Evolutionary conservation across 2,888 invertebrate genomes (phyloP).

Genomic region (Zygothrica quintamaculata): DNA sequence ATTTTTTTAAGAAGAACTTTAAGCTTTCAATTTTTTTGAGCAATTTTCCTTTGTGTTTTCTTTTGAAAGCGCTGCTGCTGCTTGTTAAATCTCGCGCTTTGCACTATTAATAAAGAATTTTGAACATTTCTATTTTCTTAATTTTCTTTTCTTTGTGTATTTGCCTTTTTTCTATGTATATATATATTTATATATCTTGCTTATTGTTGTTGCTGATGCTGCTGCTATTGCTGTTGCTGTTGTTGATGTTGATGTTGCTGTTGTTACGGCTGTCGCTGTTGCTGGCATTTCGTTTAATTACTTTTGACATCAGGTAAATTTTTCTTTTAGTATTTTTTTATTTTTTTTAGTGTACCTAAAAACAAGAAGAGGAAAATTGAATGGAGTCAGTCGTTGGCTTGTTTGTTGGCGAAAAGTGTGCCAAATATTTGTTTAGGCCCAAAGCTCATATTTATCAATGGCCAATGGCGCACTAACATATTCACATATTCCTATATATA

Average conservation of each 20-base stretch:
- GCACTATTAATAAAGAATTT: too few relatives aligned
- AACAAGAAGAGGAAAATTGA: not conserved
- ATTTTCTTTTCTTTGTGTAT: too few relatives aligned
- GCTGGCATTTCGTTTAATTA: slow-evolving; percentile 76
- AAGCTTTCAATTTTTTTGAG: too few relatives aligned
- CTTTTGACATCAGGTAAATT: slow-evolving; percentile 76
- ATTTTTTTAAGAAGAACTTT: too few relatives aligned
- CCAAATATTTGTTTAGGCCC: slow-evolving; percentile 73
- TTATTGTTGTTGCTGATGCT: slow-evolving; percentile 44
- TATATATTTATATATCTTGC: slow-evolving; percentile 4
- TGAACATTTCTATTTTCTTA: too few relatives aligned
- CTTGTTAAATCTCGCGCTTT: too few relatives aligned
- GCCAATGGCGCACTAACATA: slow-evolving; percentile 44
- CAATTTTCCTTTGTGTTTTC: too few relatives aligned
- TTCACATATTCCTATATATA: slow-evolving; percentile 7
- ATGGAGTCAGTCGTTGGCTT: not conserved
- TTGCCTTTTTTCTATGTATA: not conserved
- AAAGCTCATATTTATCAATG: slow-evolving; percentile 58
- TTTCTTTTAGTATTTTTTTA: slow-evolving; percentile 47
- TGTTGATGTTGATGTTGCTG: slow-evolving; percentile 14
- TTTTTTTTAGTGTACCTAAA: slow-evolving; percentile 12
- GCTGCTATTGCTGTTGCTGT: slow-evolving; percentile 66
- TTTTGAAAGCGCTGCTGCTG: too few relatives aligned
- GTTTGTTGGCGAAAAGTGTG: slow-evolving; percentile 56
- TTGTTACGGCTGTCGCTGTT: slow-evolving; percentile 44